Evolutionary conservation across 2,888 invertebrate genomes (phyloP), one percentile per base, ranked within the genome.

Genomic region (Drosophila leonis): DNA sequence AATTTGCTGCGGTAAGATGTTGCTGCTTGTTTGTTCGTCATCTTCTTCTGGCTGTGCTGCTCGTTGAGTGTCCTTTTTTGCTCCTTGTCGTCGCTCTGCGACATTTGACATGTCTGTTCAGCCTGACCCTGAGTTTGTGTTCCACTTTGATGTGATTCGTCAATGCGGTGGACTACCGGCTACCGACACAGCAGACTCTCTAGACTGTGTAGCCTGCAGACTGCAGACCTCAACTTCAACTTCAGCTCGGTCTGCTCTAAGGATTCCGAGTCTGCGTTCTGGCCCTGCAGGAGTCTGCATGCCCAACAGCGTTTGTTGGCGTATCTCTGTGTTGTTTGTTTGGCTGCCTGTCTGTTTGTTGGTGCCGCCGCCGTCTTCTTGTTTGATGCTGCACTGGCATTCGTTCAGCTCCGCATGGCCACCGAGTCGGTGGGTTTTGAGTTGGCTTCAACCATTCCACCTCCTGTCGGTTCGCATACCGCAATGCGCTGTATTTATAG

Each of bases 61-160:
- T 15, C 27, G n/a, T 46, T 37, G 39, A 62, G 62, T 31, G 49
- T 63, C 52, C 61, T 49, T 35, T 55, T 48, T 0, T 35, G 48
- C 65, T 54, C 74, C 83, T 80, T 77, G 88, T 88, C 86, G 79
- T 78, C 89, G 89, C 52, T 52, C 35, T 13, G 52, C 35, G 67
- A 6, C 61, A 74, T 78, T 88, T 87, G 90, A 90, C 86, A 90
- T 86, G 83, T 88, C 78, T 87, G 76, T 90, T 90, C 74, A 78
- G 78, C 61, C 60, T 88, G 86, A 83, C 72, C 66, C 64, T 61
- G 73, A 65, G 55, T 66, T 57, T 55, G 77, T 88, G 91, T 90
- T 90, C 82, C 91, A 90, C 91, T 90, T 90, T 90, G 91, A 90
- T 91, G 81, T 83, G 85, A 90, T 91, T 90, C 90, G 90, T 90